Conservation (phyloP, 2,797 vertebrate species). For the Sebastes trivittatus region DNA sequence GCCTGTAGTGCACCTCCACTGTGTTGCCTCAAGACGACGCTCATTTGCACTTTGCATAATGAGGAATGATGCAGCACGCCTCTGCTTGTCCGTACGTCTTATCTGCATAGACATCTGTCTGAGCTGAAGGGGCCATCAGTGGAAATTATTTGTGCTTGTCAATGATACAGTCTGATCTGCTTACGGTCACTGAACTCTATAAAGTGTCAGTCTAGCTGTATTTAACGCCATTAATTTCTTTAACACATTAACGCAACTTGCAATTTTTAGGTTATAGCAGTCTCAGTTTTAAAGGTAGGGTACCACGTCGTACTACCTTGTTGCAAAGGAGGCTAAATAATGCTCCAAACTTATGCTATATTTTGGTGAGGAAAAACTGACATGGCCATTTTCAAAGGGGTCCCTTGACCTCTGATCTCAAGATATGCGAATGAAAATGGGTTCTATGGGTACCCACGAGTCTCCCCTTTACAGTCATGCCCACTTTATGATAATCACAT, state of each 20-base stretch:
- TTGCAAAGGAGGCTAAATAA: too few relatives aligned
- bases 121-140: not conserved
- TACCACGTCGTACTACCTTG: fast-evolving
- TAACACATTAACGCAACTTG: too few relatives aligned
- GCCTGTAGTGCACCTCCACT: not conserved
- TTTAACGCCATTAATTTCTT: not conserved
- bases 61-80: conserved; percentile 20
- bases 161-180: conserved; percentile 4
- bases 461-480: too few relatives aligned
- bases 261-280: too few relatives aligned
- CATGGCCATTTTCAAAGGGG: too few relatives aligned
- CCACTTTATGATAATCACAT: too few relatives aligned
- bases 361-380: too few relatives aligned
- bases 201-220: not conserved
- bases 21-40: not conserved
- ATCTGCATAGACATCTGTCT: not conserved
- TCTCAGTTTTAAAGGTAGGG: too few relatives aligned
- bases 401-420: too few relatives aligned
- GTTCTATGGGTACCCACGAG: too few relatives aligned
- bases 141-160: not conserved
- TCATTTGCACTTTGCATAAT: not conserved
- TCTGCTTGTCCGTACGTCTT: not conserved
- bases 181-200: not conserved
- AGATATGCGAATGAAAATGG: too few relatives aligned
- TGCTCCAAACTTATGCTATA: fast-evolving